Conservation (phyloP, 2,888 invertebrate genomes). For the Rhimphoctona megacephalus region DNA sequence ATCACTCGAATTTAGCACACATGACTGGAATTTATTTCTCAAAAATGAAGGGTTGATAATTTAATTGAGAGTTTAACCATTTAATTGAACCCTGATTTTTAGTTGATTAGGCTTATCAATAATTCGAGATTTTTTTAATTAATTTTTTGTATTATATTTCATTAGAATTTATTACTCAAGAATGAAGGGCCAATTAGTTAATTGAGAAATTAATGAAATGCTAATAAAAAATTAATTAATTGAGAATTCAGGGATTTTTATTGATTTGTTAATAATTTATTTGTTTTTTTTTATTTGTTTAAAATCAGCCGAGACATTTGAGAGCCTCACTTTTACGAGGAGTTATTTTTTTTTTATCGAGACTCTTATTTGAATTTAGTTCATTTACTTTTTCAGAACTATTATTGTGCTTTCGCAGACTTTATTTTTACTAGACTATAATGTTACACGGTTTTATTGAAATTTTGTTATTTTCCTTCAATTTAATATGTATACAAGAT, state of each 20-base stretch:
- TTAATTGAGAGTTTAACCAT: not conserved
- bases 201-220: not conserved
- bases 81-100: not conserved
- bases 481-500: constrained; percentile 35
- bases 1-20: not conserved
- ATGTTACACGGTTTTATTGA: not conserved
- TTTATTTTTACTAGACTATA: not conserved
- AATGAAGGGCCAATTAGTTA: not conserved
- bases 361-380: not conserved
- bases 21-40: not conserved
- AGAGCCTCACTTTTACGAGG: not conserved
- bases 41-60: not conserved
- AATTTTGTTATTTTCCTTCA: constrained; percentile 7
- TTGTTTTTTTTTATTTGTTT: not conserved
- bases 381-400: not conserved
- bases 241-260: not conserved
- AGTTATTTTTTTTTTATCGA: not conserved
- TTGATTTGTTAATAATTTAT: not conserved
- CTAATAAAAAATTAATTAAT: not conserved
- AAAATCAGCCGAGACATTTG: not conserved
- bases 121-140: not conserved
- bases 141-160: not conserved
- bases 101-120: too few species aligned
- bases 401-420: not conserved
- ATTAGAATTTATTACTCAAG: not conserved